A percentile compares a stretch with the other conserved stretches of the same genome.
phyloP scores from a whole-genome alignment of 1,140 invertebrate species.

The Dreissena rostriformis region DNA sequence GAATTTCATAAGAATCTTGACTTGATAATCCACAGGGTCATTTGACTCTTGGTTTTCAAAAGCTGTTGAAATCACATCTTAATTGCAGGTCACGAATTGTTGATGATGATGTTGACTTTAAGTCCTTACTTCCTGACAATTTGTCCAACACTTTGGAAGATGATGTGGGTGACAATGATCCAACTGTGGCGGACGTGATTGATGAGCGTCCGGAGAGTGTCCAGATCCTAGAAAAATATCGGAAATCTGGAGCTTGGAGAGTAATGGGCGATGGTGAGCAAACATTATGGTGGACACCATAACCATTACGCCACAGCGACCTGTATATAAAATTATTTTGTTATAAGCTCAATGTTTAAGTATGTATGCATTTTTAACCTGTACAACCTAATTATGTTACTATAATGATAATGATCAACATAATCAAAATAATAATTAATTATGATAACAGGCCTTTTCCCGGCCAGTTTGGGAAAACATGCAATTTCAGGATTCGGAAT shows the following conservation, averaged over 20 bases:
- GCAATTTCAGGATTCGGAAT: no score
- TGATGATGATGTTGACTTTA: slow-evolving; percentile 92
- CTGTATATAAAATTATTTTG: background rate
- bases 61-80: no score
- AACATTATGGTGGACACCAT: no score
- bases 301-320: no score
- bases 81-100: slow-evolving; percentile 87
- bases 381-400: background rate
- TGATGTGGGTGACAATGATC: slow-evolving; percentile 90
- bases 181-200: slow-evolving; percentile 93
- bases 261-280: slow-evolving; percentile 46
- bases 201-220: slow-evolving; percentile 91
- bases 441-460: no score
- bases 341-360: background rate
- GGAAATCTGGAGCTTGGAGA: slow-evolving; percentile 54
- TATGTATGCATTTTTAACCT: background rate
- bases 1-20: slow-evolving; percentile 95
- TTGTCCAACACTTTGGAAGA: slow-evolving; percentile 87
- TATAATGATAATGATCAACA: background rate
- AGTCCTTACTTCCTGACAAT: slow-evolving; percentile 84
- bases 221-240: slow-evolving; percentile 83
- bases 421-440: no score
- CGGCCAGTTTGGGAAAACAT: no score
- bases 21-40: no score
- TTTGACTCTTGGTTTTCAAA: no score